Conservation (phyloP, 2,888 invertebrate genomes). For the Calliphora vomitoria region DNA sequence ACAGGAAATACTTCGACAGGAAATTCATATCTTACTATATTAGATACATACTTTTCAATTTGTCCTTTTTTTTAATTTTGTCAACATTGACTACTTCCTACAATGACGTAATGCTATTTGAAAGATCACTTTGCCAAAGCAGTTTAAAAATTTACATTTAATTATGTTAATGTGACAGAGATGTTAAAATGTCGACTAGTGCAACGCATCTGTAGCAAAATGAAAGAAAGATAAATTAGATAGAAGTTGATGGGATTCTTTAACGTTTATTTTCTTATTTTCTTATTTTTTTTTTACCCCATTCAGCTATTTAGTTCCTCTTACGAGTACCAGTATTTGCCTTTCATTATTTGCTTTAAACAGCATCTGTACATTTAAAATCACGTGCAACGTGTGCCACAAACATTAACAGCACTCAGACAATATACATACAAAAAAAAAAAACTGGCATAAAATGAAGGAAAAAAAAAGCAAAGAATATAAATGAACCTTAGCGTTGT, state of each 20-base stretch:
- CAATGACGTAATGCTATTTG: neutral
- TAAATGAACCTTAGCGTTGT: slow-evolving; percentile 39
- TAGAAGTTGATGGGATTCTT: slow-evolving; percentile 60
- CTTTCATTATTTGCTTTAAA: slow-evolving; percentile 24
- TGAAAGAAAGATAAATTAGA: slow-evolving; percentile 65
- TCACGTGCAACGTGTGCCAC: slow-evolving; percentile 75
- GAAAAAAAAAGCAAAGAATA: slow-evolving; percentile 38
- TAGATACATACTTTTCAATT: neutral
- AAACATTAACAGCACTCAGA: slow-evolving; percentile 56
- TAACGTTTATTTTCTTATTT: slow-evolving; percentile 42
- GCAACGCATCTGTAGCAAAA: slow-evolving; percentile 40
- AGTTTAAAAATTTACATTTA: slow-evolving; percentile 60
- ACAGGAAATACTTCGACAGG: no score
- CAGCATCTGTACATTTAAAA: slow-evolving; percentile 63
- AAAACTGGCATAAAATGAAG: neutral
- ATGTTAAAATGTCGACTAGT: slow-evolving; percentile 61
- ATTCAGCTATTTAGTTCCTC: neutral
- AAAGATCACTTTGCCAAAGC: slow-evolving; percentile 33
- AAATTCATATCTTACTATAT: no score
- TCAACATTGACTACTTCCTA: neutral
- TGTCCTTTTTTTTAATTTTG: neutral
- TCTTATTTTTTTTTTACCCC: neutral
- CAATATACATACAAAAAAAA: neutral
- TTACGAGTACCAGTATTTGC: slow-evolving; percentile 23
- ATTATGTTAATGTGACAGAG: slow-evolving; percentile 72